Conservation (phyloP, 2,888 invertebrate species). For the Rhagonycha fulva region DNA sequence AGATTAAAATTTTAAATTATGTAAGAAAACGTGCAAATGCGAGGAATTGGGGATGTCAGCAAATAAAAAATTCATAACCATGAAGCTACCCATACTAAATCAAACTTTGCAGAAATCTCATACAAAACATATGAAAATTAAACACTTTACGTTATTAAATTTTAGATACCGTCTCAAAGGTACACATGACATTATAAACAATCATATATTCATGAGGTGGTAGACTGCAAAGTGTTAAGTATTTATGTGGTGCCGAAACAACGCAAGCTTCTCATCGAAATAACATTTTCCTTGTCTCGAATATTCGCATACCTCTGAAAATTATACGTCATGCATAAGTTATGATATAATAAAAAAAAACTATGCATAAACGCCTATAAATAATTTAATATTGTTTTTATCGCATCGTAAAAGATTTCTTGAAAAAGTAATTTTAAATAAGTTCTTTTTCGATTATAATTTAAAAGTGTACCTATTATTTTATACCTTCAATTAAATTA, state of each 20-base stretch:
- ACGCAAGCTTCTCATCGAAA: constrained; percentile 22
- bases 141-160: constrained; percentile 35
- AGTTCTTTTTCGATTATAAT: neutral
- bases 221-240: constrained; percentile 40
- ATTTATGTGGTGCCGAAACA: constrained; percentile 35
- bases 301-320: constrained; percentile 19
- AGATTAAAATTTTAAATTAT: constrained; percentile 25
- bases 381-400: constrained; percentile 39
- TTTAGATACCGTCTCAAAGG: constrained; percentile 34
- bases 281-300: constrained; percentile 8
- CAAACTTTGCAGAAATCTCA: constrained; percentile 26
- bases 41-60: constrained; percentile 11
- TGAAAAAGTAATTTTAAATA: neutral
- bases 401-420: constrained; percentile 33
- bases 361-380: constrained; percentile 37
- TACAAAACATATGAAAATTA: constrained; percentile 32
- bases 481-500: neutral
- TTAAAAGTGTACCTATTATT: neutral
- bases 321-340: constrained; percentile 23
- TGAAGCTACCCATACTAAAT: constrained; percentile 21
- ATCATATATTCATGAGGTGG: constrained; percentile 42
- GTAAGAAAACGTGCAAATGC: constrained; percentile 19
- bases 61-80: constrained; percentile 25
- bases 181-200: constrained; percentile 41
- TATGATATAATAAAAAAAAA: constrained; percentile 36